A percentile compares a stretch with the other conserved stretches of the same genome.
Evolutionary conservation across 2,113 vertebrate genomes (phyloP).

Genomic region (Dinomys branickii): DNA sequence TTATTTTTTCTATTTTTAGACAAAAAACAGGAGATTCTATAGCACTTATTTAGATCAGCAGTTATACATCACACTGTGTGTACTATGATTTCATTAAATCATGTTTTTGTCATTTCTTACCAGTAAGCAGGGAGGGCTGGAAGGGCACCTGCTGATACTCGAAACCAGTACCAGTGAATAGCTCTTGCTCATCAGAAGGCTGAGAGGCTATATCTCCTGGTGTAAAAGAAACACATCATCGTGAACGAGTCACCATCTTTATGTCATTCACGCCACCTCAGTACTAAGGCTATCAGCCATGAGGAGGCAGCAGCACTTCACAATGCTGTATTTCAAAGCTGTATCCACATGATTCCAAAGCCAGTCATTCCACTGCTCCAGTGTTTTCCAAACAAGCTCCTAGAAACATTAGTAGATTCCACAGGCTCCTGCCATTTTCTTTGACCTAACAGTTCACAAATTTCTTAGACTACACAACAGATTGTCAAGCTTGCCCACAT

Average conservation of each 20-base stretch:
- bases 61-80: background rate
- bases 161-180: constrained; percentile 87
- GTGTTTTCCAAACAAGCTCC: background rate
- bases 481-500: background rate
- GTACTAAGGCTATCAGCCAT: background rate
- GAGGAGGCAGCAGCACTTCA: background rate
- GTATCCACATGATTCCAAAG: background rate
- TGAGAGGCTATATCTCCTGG: constrained; percentile 88
- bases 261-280: background rate
- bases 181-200: constrained; percentile 82
- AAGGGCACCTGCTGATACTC: constrained; percentile 94
- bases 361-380: background rate
- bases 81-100: background rate
- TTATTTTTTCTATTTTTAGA: background rate
- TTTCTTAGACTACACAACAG: background rate
- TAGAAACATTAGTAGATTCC: background rate
- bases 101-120: constrained; percentile 85
- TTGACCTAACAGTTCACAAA: background rate
- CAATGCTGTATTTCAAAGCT: background rate
- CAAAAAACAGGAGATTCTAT: background rate
- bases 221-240: constrained; percentile 70
- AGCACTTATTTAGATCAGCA: background rate
- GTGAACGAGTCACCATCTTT: background rate
- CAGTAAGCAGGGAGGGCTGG: constrained; percentile 91
- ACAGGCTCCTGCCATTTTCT: background rate